Evolutionary conservation across 2,797 vertebrate species (phyloP).

Genomic region (Passerculus sandwichensis): DNA sequence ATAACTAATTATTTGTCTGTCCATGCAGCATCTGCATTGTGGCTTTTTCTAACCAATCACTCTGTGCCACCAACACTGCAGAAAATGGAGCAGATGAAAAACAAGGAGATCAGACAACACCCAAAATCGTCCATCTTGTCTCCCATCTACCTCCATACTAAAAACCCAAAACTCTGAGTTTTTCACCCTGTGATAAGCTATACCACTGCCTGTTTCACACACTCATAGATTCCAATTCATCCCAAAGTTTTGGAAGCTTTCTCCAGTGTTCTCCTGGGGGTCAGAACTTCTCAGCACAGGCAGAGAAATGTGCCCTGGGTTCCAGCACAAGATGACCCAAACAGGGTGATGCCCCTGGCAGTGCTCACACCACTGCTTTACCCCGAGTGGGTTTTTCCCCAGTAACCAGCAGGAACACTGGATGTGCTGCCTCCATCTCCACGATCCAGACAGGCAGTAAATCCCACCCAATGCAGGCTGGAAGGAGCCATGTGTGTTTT

Average conservation of each 20-base stretch:
- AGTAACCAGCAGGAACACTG: rapidly evolving
- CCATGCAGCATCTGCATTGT: not conserved
- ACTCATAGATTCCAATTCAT: not conserved
- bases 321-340: not conserved
- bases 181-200: not conserved
- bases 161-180: not conserved
- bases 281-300: not conserved
- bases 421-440: not conserved
- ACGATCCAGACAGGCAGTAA: not conserved
- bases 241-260: not conserved
- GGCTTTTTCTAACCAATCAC: not conserved
- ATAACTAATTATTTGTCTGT: not conserved
- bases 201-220: not conserved
- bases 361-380: not conserved
- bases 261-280: not conserved
- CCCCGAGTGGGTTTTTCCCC: rapidly evolving
- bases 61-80: not conserved
- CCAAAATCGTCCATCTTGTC: not conserved
- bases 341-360: not conserved
- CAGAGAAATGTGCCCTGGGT: not conserved
- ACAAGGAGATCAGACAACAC: not conserved
- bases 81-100: not conserved
- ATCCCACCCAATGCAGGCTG: not conserved
- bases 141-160: not conserved
- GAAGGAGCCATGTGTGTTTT: conserved; percentile 35